Percentiles rank a stretch among this genome's conserved stretches.
These are phyloP conservation scores for Mayetiola destructor DNA, from an alignment of 2,888 invertebrate species.

Conservation along the genomic window DNA sequence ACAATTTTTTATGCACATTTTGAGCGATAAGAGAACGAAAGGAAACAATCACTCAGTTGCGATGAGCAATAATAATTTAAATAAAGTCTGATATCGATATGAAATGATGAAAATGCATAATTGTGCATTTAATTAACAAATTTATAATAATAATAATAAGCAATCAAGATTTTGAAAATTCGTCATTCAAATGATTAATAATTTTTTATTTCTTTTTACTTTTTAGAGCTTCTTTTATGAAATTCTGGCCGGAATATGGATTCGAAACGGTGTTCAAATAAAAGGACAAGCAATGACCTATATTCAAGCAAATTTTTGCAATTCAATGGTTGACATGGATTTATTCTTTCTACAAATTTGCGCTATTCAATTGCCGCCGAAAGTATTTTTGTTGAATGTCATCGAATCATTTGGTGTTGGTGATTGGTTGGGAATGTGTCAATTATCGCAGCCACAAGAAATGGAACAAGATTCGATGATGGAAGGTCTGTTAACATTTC, in stretches of 20 bases:
- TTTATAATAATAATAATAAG: too few species aligned
- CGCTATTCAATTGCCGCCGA: constrained; percentile 73
- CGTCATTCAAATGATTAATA: too few species aligned
- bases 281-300: constrained; percentile 99
- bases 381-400: constrained; percentile 71
- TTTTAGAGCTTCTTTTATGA: constrained; percentile 84
- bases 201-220: background rate
- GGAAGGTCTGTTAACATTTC: constrained; percentile 80
- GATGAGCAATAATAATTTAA: too few species aligned
- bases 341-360: constrained; percentile 88
- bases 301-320: constrained; percentile 96
- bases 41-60: too few species aligned
- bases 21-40: too few species aligned
- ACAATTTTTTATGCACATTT: too few species aligned
- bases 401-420: constrained; percentile 83
- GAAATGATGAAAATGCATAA: too few species aligned
- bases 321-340: constrained; percentile 96
- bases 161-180: too few species aligned
- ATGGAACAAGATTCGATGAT: constrained; percentile 84
- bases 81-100: too few species aligned
- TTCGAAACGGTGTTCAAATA: constrained; percentile 91
- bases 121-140: too few species aligned
- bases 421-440: constrained; percentile 70
- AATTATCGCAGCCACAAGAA: constrained; percentile 49
- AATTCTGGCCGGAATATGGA: constrained; percentile 89